A percentile compares a stretch with the other conserved stretches of the same genome.
phyloP scores from a whole-genome alignment of 2,888 invertebrate genomes.

The Scrobipalpa atriplicella region DNA sequence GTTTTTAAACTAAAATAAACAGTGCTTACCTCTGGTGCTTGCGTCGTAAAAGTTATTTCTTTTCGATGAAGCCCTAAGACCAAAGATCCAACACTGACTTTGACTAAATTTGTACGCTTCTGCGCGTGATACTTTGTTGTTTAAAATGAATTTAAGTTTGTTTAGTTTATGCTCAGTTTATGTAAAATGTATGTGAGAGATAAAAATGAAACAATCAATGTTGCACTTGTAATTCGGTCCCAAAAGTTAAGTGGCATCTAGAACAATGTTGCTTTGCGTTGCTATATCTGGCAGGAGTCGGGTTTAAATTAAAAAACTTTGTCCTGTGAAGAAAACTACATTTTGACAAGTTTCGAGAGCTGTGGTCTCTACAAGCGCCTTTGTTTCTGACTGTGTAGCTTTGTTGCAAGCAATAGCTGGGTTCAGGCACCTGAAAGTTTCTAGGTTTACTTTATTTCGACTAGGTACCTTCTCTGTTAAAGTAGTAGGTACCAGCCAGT shows the following conservation, averaged over 20 bases:
- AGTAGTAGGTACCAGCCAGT: too few relatives aligned
- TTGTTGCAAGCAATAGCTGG: background rate
- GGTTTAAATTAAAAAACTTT: slow-evolving; percentile 32
- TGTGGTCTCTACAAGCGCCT: slow-evolving; percentile 6
- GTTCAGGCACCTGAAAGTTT: background rate
- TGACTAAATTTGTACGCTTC: too few relatives aligned
- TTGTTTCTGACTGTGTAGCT: slow-evolving; percentile 8
- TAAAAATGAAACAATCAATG: slow-evolving; percentile 17
- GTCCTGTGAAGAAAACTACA: slow-evolving; percentile 25
- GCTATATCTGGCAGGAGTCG: background rate
- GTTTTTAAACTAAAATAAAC: too few relatives aligned
- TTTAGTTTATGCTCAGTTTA: background rate
- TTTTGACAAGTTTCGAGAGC: slow-evolving; percentile 27
- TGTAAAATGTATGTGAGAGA: background rate
- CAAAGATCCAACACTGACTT: too few relatives aligned
- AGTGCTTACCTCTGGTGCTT: too few relatives aligned
- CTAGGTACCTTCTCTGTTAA: background rate
- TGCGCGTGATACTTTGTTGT: background rate
- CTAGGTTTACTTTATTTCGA: background rate
- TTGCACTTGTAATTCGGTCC: slow-evolving; percentile 8
- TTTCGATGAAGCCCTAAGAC: too few relatives aligned
- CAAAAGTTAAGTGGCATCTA: slow-evolving; percentile 15
- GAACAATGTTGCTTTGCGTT: slow-evolving; percentile 8
- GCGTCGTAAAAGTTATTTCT: too few relatives aligned
- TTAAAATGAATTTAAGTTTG: background rate